Evolutionary conservation across 1,140 invertebrate genomes (phyloP), one percentile per base, ranked within the genome.

Genomic region (Zophobas atratus): DNA sequence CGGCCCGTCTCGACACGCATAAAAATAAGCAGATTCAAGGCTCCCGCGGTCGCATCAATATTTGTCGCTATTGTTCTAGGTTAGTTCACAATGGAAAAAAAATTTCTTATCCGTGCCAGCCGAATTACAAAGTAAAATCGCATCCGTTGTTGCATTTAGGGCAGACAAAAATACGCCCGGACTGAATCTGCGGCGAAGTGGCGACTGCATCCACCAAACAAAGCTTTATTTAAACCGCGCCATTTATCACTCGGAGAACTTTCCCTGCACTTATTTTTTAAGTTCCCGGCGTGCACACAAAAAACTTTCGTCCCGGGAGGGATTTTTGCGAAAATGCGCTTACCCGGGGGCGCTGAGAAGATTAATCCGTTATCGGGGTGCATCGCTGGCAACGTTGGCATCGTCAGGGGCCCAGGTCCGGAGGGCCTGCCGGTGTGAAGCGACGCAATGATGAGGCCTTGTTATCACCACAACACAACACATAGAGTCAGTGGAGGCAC

Each of bases 331-430:
- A 55, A 77, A 6, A n/a, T 51, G 32, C 34, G 79, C 79, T 85
- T 80, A 86, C 85, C 84, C 35, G 84, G 81, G 20, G 82, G 79
- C 78, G 82, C 77, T 60, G 82, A 81, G 72, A 84, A 86, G 49
- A 86, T 76, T 85, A 86, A 84, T 85, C 84, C 85, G 77, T 85
- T 86, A 77, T 86, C 85, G 35, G 82, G 70, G 63, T 84, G 81
- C 80, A 84, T 84, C 6, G 78, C 49, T 35, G 83, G 81, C 80
- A 85, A 81, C 32, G 78, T 67, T 46, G 83, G 81, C 81, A 85
- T 83, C 39, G 76, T 82, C 48, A 79, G 79, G 49, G 81, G 67
- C n/a, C 75, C 78, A 53, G 77, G 78, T 63, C 82, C 82, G 34
- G 81, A 70, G 51, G 82, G 81, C 80, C 83, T 79, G 60, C 71